phyloP scores from a whole-genome alignment of 2,888 invertebrate genomes.

The Chrysopilus asiliformis region DNA sequence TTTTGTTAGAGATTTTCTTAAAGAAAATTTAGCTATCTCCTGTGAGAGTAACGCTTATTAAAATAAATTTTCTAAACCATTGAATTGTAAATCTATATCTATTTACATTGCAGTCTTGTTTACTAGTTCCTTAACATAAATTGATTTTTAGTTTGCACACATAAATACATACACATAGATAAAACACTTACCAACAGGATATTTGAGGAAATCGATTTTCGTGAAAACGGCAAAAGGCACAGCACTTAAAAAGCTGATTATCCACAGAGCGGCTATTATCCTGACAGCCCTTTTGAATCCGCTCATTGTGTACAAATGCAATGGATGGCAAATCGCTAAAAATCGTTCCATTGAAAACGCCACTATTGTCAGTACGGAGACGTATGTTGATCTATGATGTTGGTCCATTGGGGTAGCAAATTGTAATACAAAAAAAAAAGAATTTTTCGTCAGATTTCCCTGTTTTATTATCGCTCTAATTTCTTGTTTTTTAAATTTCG shows the following conservation, averaged over 20 bases:
- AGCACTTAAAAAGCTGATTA: slow-evolving; percentile 58
- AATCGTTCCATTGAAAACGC: slow-evolving; percentile 86
- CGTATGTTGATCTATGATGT: slow-evolving; percentile 80
- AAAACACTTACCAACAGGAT: slow-evolving; percentile 48
- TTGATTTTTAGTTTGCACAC: not conserved
- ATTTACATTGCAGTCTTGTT: no score
- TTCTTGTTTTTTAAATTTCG: not conserved
- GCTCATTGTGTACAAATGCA: slow-evolving; percentile 70
- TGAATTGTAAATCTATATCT: no score
- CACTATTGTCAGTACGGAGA: slow-evolving; percentile 81
- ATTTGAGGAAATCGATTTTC: slow-evolving; percentile 57
- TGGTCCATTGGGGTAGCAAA: no score
- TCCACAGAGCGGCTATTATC: slow-evolving; percentile 67
- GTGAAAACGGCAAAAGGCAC: slow-evolving; percentile 65
- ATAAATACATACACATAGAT: not conserved
- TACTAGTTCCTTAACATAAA: no score
- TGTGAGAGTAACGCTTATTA: no score
- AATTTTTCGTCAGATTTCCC: no score
- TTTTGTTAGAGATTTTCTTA: no score
- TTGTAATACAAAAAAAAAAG: no score
- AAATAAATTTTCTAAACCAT: no score
- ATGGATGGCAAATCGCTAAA: slow-evolving; percentile 80
- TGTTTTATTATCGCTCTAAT: no score
- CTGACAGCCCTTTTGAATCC: slow-evolving; percentile 67
- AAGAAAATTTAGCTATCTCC: no score